These are phyloP conservation scores for Cephus runcator DNA, from an alignment of 2,888 invertebrate genomes.

Conservation along the genomic window DNA sequence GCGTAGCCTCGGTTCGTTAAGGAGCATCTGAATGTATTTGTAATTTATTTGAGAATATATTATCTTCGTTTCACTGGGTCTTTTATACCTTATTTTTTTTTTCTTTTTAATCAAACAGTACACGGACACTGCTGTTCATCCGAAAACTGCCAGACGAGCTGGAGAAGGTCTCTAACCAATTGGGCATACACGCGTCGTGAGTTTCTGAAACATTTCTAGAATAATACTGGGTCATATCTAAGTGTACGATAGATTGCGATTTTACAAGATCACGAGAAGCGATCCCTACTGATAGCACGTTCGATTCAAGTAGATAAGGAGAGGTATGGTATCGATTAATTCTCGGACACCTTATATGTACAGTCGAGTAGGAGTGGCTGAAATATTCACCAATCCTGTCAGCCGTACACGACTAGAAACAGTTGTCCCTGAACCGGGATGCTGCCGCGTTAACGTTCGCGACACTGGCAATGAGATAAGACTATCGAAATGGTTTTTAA, in stretches of 20 bases:
- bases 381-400: neutral
- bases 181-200: neutral
- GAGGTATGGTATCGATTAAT: neutral
- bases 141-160: neutral
- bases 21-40: neutral
- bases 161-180: neutral
- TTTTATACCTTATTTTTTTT: neutral
- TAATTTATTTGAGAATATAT: neutral
- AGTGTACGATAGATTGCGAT: conserved; percentile 1
- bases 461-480: neutral
- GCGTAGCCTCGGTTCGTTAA: neutral
- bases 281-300: neutral
- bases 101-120: neutral
- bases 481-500: neutral
- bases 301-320: neutral
- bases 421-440: neutral
- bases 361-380: neutral
- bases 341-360: neutral
- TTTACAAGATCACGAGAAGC: neutral
- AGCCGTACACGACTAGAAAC: neutral
- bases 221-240: conserved; percentile 17
- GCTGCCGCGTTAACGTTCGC: neutral
- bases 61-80: neutral
- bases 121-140: neutral
- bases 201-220: conserved; percentile 15